A percentile compares a stretch with the other conserved stretches of the same genome.
phyloP scores from a whole-genome alignment of 1,140 invertebrate species.

The Stegodyphus dumicola region DNA sequence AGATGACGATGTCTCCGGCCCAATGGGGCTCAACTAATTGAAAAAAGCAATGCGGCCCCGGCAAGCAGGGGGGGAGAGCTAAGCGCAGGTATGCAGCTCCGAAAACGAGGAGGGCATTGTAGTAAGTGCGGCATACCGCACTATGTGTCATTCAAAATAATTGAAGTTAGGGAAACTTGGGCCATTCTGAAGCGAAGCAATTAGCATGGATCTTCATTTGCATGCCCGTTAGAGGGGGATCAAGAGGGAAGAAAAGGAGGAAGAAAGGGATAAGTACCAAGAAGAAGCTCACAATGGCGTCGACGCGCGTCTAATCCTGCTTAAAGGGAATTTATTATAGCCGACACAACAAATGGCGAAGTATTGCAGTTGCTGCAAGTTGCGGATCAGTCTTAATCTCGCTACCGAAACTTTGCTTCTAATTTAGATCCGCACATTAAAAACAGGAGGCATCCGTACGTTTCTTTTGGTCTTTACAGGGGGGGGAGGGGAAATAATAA shows the following conservation, averaged over 20 bases:
- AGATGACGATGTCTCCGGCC: conserved; percentile 24
- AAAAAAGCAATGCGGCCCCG: conserved; percentile 41
- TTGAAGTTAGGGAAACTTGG: conserved; percentile 57
- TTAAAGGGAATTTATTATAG: conserved; percentile 59
- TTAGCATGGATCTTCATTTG: conserved; percentile 60
- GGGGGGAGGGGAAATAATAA: not conserved
- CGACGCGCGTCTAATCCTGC: conserved; percentile 54
- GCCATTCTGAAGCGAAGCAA: conserved; percentile 53
- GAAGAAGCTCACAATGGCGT: conserved; percentile 34
- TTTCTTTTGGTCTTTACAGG: too few species aligned
- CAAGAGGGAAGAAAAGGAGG: conserved; percentile 24
- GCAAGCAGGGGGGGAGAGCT: not conserved
- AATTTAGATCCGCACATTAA: conserved; percentile 42
- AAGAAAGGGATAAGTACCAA: conserved; percentile 29
- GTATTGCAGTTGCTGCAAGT: conserved; percentile 16
- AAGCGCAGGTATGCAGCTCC: conserved; percentile 6
- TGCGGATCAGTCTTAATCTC: conserved; percentile 47
- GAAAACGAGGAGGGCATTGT: conserved; percentile 18
- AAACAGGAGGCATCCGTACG: not conserved
- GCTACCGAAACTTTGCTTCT: not conserved
- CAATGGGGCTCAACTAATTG: conserved; percentile 61
- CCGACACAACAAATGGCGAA: conserved; percentile 44
- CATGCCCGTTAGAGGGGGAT: conserved; percentile 42
- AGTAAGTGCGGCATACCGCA: conserved; percentile 21
- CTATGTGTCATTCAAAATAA: conserved; percentile 59